A percentile compares a stretch with the other conserved stretches of the same genome.
Evolutionary conservation across 2,888 invertebrate genomes (phyloP).

Genomic region (Gisinianus flammeolus): DNA sequence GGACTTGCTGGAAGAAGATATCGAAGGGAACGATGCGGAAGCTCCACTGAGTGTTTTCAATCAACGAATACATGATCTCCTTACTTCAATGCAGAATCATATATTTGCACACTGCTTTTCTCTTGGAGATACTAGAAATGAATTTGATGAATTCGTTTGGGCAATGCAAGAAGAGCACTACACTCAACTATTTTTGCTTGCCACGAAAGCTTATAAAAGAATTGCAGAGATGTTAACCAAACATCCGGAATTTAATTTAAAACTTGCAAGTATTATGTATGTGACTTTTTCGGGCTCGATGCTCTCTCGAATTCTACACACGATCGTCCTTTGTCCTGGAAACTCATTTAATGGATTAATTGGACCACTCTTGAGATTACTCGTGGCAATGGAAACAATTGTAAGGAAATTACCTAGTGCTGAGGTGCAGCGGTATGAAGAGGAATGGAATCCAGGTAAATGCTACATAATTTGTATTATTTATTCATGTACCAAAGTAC

Average conservation of each 20-base stretch:
- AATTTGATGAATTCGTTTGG: constrained; percentile 39
- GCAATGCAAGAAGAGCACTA: constrained; percentile 41
- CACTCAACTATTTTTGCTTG: constrained; percentile 30
- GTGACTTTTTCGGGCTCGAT: constrained; percentile 68
- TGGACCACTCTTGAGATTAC: constrained; percentile 61
- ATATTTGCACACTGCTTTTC: constrained; percentile 65
- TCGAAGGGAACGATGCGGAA: constrained; percentile 6
- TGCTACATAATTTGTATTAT: background rate
- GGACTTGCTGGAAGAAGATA: constrained; percentile 11
- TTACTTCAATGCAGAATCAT: constrained; percentile 69
- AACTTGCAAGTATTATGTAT: constrained; percentile 64
- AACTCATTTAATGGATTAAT: constrained; percentile 56
- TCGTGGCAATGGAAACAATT: constrained; percentile 60
- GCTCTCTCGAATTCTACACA: constrained; percentile 67
- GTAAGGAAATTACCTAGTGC: constrained; percentile 48
- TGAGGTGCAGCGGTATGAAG: constrained; percentile 51
- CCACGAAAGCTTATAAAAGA: constrained; percentile 45
- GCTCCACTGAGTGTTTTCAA: constrained; percentile 27
- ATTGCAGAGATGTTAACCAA: constrained; percentile 41
- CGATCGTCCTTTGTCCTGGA: constrained; percentile 65
- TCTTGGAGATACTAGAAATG: constrained; percentile 23
- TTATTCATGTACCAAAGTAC: background rate
- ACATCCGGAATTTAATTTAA: constrained; percentile 40
- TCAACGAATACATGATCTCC: constrained; percentile 61
- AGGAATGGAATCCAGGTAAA: constrained; percentile 51